phyloP scores from a whole-genome alignment of 2,113 vertebrate species.

The Nibea albiflora region DNA sequence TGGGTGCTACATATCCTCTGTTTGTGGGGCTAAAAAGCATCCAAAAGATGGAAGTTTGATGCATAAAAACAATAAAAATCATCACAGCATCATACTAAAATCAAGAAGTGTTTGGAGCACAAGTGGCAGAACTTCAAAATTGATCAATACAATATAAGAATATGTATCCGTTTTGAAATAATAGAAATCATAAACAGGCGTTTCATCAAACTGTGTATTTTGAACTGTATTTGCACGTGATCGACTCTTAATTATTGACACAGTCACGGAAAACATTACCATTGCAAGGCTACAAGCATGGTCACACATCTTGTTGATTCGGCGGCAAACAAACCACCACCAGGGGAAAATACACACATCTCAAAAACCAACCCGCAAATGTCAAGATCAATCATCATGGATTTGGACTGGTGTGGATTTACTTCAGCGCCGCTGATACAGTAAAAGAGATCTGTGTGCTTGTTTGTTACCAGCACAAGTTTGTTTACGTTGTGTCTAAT shows the following conservation, averaged over 20 bases:
- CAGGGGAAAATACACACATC: background rate
- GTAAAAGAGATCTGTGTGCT: background rate
- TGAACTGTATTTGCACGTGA: background rate
- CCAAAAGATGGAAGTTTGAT: background rate
- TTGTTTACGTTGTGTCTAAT: constrained; percentile 1
- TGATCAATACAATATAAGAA: background rate
- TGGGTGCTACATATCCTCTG: background rate
- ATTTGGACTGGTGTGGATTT: background rate
- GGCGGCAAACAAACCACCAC: constrained; percentile 8
- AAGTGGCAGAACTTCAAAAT: background rate
- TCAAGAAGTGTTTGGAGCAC: background rate
- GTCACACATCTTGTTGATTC: background rate
- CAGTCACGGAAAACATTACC: background rate
- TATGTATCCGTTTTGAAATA: background rate
- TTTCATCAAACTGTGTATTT: background rate
- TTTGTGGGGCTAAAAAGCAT: background rate
- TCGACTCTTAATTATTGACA: no score
- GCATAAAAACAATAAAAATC: background rate
- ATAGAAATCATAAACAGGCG: no score
- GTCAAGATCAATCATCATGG: constrained; percentile 2
- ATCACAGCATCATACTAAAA: background rate
- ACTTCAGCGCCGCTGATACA: background rate
- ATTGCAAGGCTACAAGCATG: background rate
- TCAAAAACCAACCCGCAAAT: constrained; percentile 15
- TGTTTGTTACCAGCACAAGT: background rate